Evolutionary conservation across 2,888 invertebrate genomes (phyloP), one percentile per base, ranked within the genome.

Genomic region (Platycheirus albimanus): DNA sequence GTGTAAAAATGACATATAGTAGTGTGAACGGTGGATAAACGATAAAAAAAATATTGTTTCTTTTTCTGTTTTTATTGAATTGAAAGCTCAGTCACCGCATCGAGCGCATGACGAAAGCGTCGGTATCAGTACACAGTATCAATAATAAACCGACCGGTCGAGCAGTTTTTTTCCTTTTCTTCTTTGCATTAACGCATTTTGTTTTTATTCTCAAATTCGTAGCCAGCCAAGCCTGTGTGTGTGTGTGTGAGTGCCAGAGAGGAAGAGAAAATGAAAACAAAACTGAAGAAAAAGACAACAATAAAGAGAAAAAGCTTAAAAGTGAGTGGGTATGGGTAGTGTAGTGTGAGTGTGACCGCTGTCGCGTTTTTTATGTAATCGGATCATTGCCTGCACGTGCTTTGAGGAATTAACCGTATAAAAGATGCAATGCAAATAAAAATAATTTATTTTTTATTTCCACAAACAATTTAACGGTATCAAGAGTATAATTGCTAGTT

Each of bases 61-160:
- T 30, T 51, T 38, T 54, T 66, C 56, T 80, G 69, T 75, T 75
- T 49, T 70, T 70, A 52, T 80, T 66, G 64, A 76, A 52, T 80
- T 66, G 64, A 76, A 80, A 80, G 80, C 80, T 80, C 76, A 80
- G 80, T 45, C 67, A 81, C 66, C 66, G 66, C 77, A 71, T 61
- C 77, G 71, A 81, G 81, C 77, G 81, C 81, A 81, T 81, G 81
- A 81, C 81, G 81, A 81, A 77, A 77, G 81, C 66, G 61, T 69
- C 75, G 41, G 30, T 43, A 30, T 33, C 56, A 49, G 43, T 77
- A n/a, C n/a, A 24, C 75, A 45, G 17, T 41, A 30, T 33, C 56
- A 49, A 38, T n/a, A n/a, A n/a, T n/a, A n/a, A 24, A 6, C 71
- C 45, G 63, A 83, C 77, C 77, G 67, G 67, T 77, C 41, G 43